Conservation (phyloP, 1,140 invertebrate species). For the Chrysomallon squamiferum region DNA sequence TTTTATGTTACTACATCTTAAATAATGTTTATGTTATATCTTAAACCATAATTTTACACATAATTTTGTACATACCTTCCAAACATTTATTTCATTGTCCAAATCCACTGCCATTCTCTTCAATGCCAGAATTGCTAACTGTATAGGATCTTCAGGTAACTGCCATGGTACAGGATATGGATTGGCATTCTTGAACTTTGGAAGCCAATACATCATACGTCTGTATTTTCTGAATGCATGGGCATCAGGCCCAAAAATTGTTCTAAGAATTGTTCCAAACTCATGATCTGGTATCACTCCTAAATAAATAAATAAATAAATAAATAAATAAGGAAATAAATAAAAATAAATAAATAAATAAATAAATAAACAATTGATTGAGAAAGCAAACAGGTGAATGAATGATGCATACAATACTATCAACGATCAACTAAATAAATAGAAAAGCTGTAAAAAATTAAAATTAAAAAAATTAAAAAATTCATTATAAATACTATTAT, state of each 20-base stretch:
- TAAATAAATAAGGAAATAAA: too few relatives aligned
- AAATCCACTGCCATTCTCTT: constrained; percentile 87
- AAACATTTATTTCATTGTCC: constrained; percentile 74
- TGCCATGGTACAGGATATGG: constrained; percentile 84
- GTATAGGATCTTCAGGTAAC: constrained; percentile 68
- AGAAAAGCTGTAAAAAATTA: too few relatives aligned
- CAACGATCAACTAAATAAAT: too few relatives aligned
- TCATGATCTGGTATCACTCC: constrained; percentile 91
- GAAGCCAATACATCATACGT: constrained; percentile 98
- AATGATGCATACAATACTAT: too few relatives aligned
- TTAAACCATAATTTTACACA: too few relatives aligned
- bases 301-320: constrained; percentile 53
- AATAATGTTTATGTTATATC: too few relatives aligned
- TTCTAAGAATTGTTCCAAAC: constrained; percentile 80
- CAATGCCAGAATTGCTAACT: constrained; percentile 87
- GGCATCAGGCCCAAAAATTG: constrained; percentile 82
- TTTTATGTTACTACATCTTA: too few relatives aligned
- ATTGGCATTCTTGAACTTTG: constrained; percentile 91
- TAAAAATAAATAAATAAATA: too few relatives aligned
- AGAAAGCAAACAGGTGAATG: too few relatives aligned
- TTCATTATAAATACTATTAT: too few relatives aligned
- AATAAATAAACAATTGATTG: too few relatives aligned
- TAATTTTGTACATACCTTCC: constrained; percentile 70
- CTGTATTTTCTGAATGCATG: constrained; percentile 83
- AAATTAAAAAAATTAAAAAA: too few relatives aligned